These are phyloP conservation scores for Troides oblongomaculatus DNA, from an alignment of 2,888 invertebrate genomes.

Conservation along the genomic window DNA sequence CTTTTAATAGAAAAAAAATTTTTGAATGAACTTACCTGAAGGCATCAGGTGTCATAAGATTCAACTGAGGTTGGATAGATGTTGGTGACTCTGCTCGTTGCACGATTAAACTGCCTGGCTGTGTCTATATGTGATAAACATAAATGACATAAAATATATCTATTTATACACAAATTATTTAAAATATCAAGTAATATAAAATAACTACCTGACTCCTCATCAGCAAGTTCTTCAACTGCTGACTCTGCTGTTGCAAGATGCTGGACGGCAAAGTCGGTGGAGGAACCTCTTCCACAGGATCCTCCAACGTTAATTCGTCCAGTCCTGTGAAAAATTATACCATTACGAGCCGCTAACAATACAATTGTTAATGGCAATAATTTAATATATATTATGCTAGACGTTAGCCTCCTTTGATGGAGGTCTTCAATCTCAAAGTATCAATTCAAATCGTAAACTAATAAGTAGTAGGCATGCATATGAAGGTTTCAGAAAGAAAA, in stretches of 20 bases:
- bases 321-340: slow-evolving; percentile 39
- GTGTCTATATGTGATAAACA: slow-evolving; percentile 46
- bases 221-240: slow-evolving; percentile 72
- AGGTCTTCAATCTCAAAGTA: too few species aligned
- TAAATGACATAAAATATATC: too few species aligned
- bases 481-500: too few species aligned
- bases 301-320: slow-evolving; percentile 51
- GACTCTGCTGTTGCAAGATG: slow-evolving; percentile 74
- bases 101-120: slow-evolving; percentile 58
- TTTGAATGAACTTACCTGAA: slow-evolving; percentile 73
- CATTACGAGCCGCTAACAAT: too few species aligned
- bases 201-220: slow-evolving; percentile 65
- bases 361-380: too few species aligned
- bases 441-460: too few species aligned
- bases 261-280: slow-evolving; percentile 51
- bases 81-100: slow-evolving; percentile 64
- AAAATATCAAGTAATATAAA: background rate
- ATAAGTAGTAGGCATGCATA: too few species aligned
- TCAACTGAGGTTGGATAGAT: slow-evolving; percentile 70
- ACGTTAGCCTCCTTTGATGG: too few species aligned
- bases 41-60: slow-evolving; percentile 93
- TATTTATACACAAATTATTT: too few species aligned
- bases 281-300: slow-evolving; percentile 41
- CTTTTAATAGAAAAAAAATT: too few species aligned
- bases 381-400: too few species aligned